Evolutionary conservation across 1,140 invertebrate species (phyloP).

Genomic region (Paralvinella palmiformis): DNA sequence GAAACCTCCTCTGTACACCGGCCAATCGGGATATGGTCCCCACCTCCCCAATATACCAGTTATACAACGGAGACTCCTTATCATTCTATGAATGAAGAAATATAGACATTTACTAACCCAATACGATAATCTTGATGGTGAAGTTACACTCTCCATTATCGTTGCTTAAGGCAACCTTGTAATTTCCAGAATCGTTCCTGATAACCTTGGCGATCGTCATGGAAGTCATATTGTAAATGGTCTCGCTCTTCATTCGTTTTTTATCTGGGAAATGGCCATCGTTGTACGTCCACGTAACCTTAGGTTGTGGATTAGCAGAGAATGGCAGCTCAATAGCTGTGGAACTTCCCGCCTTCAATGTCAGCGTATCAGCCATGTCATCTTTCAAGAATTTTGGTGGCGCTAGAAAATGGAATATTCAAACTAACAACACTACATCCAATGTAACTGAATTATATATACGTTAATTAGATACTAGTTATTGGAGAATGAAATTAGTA

Average conservation of each 20-base stretch:
- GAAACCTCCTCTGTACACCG: too few relatives aligned
- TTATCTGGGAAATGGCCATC: slow-evolving; percentile 12
- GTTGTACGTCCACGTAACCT: slow-evolving; percentile 67
- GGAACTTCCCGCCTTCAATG: slow-evolving; percentile 12
- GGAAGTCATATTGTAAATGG: slow-evolving; percentile 8
- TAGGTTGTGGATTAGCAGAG: slow-evolving; percentile 64
- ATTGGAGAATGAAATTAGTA: not conserved
- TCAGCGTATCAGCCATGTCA: slow-evolving; percentile 18
- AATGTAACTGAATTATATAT: too few relatives aligned
- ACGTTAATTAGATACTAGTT: too few relatives aligned
- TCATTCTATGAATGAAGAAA: too few relatives aligned
- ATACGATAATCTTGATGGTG: slow-evolving; percentile 82
- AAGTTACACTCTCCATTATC: slow-evolving; percentile 88
- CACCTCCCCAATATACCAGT: slow-evolving; percentile 12
- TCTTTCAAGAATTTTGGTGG: slow-evolving; percentile 17
- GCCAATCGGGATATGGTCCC: too few relatives aligned
- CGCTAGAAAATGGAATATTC: slow-evolving; percentile 5
- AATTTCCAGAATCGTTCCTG: slow-evolving; percentile 79
- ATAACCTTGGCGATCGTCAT: slow-evolving; percentile 17
- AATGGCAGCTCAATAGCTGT: slow-evolving; percentile 60
- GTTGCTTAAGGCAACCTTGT: slow-evolving; percentile 84
- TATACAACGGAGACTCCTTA: slow-evolving; percentile 23
- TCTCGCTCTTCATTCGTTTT: slow-evolving; percentile 13
- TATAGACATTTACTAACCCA: slow-evolving; percentile 50
- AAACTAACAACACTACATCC: not conserved